These are phyloP conservation scores for Parthenolecanium corni DNA, from an alignment of 2,888 invertebrate species.

Conservation along the genomic window DNA sequence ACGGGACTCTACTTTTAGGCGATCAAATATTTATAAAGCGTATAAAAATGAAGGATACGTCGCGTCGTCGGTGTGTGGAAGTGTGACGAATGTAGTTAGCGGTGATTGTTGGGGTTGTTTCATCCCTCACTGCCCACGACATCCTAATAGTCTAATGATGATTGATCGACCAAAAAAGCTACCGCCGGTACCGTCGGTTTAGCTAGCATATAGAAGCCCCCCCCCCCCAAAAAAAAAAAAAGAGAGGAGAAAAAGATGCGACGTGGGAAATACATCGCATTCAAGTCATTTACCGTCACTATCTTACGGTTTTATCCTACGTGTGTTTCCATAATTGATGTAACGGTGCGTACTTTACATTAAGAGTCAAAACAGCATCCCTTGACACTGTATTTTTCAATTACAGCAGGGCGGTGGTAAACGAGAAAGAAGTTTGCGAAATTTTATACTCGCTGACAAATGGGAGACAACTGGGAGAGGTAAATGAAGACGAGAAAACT, in stretches of 20 bases:
- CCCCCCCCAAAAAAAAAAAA: no score
- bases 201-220: no score
- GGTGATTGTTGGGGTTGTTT: conserved; percentile 24
- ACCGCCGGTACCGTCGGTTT: conserved; percentile 11
- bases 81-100: conserved; percentile 25
- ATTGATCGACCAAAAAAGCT: conserved; percentile 23
- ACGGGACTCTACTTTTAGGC: neutral
- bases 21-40: conserved; percentile 20
- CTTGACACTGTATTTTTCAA: neutral
- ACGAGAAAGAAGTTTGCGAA: no score
- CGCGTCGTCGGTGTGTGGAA: conserved; percentile 20
- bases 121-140: conserved; percentile 23
- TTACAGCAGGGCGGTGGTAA: neutral
- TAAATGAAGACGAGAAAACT: no score
- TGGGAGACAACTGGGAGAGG: no score
- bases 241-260: conserved; percentile 7
- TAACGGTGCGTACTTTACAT: conserved; percentile 8
- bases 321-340: conserved; percentile 14
- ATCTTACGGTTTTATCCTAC: conserved; percentile 17
- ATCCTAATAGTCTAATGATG: conserved; percentile 25
- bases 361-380: conserved; percentile 11
- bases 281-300: conserved; percentile 19
- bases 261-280: conserved; percentile 24
- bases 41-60: conserved; percentile 20
- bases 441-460: no score